Evolutionary conservation across 2,888 invertebrate species (phyloP), one percentile per base, ranked within the genome.

Genomic region (Hanleya hanleyi): DNA sequence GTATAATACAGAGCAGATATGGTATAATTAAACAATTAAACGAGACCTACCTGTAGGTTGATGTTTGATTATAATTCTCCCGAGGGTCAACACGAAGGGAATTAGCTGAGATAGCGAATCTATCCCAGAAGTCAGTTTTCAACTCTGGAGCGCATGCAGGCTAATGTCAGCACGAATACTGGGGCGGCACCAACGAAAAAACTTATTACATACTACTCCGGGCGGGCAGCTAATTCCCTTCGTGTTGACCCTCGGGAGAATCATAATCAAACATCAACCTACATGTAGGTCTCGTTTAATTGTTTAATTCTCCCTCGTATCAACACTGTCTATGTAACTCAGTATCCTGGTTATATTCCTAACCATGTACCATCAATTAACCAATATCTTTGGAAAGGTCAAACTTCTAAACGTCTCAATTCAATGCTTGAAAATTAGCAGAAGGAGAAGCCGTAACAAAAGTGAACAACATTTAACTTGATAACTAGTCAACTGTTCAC

Each of bases 231-330:
- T 51, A n/a, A 9, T 51, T 22, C 51, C 51, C 51, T 51, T 51
- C 51, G 51, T 51, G 51, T 51, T 51, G 51, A 51, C 51, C 12
- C 51, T 51, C 51, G 26, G 51, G 51, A 51, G 7, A 51, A 51
- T 51, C 6, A 51, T 26, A n/a, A 51, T 22, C 51, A 51, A 51
- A 51, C 22, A n/a, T 51, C 51, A 51, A 51, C 51, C 51, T 51
- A 51, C 51, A 22, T 12, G 51, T 51, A 51, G 51, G 51, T 51
- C 22, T 51, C 51, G 51, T 51, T 51, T 51, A 51, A 51, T 51
- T 51, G 7, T 12, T 9, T 51, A 51, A 51, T 51, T 51, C 51
- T 51, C 15, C 51, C 26, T 18, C 22, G 51, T 51, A 51, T 51
- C 51, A 51, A 51, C 51, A 51, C 51, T 51, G 12, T 26, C 22